Evolutionary conservation across 2,113 vertebrate genomes (phyloP).

Genomic region (Chiloscyllium plagiosum): DNA sequence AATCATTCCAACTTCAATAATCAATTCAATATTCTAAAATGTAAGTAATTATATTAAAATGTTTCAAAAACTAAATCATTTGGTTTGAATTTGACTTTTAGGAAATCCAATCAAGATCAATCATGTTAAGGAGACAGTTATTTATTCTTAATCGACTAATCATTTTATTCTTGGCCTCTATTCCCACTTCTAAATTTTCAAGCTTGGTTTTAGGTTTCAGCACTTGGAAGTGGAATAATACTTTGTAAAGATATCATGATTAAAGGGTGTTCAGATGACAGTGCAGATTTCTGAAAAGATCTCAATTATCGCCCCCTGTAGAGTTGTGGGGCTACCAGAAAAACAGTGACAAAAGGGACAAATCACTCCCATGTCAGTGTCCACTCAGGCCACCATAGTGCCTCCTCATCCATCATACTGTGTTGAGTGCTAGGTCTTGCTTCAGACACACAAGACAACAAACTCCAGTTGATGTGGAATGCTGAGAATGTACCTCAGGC

Average conservation of each 20-base stretch:
- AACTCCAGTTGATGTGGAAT: constrained; percentile 48
- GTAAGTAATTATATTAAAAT: neutral
- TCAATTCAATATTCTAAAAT: neutral
- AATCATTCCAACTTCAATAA: neutral
- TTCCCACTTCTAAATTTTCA: neutral
- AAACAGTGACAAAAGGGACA: constrained; percentile 60
- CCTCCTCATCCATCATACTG: constrained; percentile 59
- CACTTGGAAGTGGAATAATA: neutral
- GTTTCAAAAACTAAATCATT: no score
- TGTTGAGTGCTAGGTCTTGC: constrained; percentile 46
- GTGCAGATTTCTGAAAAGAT: constrained; percentile 43
- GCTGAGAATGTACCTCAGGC: constrained; percentile 54
- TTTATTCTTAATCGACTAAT: neutral
- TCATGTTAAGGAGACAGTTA: neutral
- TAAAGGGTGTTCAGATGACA: neutral
- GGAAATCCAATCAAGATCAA: neutral
- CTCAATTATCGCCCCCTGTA: constrained; percentile 47
- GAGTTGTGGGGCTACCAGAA: constrained; percentile 54
- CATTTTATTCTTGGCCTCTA: neutral
- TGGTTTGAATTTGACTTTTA: neutral
- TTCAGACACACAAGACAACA: constrained; percentile 43
- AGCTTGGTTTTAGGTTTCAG: neutral
- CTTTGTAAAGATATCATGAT: neutral
- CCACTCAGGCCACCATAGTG: constrained; percentile 56
- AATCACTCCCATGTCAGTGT: constrained; percentile 55